These are phyloP conservation scores for Setipinna tenuifilis DNA, from an alignment of 2,797 vertebrate genomes.

Conservation along the genomic window DNA sequence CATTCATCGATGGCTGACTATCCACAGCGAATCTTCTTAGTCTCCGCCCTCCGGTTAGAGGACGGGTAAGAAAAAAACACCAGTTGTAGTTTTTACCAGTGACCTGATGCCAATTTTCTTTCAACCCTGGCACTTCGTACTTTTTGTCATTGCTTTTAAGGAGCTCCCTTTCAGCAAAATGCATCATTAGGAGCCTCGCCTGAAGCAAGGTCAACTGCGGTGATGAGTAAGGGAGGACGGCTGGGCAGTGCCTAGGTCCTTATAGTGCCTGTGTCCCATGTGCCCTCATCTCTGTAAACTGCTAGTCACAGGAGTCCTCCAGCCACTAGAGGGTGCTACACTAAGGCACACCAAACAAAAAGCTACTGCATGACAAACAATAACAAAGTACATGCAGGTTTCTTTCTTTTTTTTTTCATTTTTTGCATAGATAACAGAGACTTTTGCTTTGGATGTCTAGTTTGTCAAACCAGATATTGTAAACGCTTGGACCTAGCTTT, in stretches of 20 bases:
- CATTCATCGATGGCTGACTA: not conserved
- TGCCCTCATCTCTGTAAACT: not conserved
- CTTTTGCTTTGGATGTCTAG: conserved; percentile 16
- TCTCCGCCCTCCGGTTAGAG: not conserved
- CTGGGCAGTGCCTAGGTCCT: not conserved
- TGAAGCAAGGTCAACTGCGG: not conserved
- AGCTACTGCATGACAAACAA: not conserved
- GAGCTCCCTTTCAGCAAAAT: not conserved
- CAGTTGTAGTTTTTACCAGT: not conserved
- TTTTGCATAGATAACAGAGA: conserved; percentile 11
- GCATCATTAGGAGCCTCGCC: not conserved
- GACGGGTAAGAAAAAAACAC: not conserved
- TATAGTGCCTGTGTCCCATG: not conserved
- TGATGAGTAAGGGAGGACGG: not conserved
- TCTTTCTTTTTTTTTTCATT: not conserved
- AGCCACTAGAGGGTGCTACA: not conserved
- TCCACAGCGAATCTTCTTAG: not conserved
- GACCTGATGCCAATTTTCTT: not conserved
- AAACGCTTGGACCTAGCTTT: not conserved
- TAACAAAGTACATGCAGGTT: not conserved
- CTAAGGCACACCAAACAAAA: not conserved
- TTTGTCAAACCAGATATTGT: conserved; percentile 7
- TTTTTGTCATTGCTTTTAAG: not conserved
- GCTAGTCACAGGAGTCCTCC: not conserved
- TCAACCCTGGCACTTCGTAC: not conserved